phyloP scores from a whole-genome alignment of 2,113 vertebrate species.

The Psittacula cyanocephala region DNA sequence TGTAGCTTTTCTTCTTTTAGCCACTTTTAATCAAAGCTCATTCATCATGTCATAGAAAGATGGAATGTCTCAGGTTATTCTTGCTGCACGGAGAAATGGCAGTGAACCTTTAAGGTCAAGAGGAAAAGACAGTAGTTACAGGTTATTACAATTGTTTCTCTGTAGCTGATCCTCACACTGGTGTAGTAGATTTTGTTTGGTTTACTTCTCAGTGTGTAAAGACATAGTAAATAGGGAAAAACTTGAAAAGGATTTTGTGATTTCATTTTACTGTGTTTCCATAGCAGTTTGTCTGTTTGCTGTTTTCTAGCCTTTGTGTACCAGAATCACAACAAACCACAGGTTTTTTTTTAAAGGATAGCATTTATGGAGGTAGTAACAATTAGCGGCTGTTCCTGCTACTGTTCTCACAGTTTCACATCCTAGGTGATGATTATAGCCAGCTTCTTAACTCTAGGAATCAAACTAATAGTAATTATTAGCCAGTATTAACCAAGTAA shows the following conservation, averaged over 20 bases:
- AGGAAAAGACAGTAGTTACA: slow-evolving; percentile 61
- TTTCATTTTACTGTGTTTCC: background rate
- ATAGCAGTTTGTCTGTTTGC: background rate
- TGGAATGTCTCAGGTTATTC: slow-evolving; percentile 64
- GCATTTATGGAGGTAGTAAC: fast-evolving
- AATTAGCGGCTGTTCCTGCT: background rate
- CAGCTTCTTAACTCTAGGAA: background rate
- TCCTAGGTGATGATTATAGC: background rate
- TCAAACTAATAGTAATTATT: background rate
- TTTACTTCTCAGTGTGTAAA: background rate
- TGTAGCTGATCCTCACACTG: background rate
- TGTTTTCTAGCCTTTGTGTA: background rate
- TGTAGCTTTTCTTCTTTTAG: slow-evolving; percentile 71
- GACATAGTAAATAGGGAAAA: background rate
- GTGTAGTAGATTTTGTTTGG: background rate
- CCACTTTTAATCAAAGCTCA: slow-evolving; percentile 70
- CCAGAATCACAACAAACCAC: background rate
- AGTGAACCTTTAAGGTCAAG: slow-evolving; percentile 62
- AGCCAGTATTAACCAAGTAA: background rate
- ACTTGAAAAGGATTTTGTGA: background rate
- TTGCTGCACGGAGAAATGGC: slow-evolving; percentile 56
- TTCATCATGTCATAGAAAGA: slow-evolving; percentile 71
- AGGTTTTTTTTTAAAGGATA: background rate
- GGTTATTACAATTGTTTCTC: slow-evolving; percentile 64
- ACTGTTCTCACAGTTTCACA: background rate